Conservation (phyloP, 2,888 invertebrate genomes). For the Trachelus stipa region DNA sequence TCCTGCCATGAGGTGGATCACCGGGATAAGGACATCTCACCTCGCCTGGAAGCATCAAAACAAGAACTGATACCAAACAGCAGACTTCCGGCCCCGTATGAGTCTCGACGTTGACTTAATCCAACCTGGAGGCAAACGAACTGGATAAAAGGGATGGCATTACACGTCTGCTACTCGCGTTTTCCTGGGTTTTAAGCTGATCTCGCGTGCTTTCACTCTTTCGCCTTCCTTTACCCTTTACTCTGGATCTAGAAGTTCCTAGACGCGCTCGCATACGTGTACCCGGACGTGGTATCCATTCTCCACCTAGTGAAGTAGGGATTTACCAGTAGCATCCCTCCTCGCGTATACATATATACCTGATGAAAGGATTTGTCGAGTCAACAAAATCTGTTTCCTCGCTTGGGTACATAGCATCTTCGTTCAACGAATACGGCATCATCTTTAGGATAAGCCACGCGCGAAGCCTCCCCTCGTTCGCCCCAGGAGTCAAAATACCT, state of each 20-base stretch:
- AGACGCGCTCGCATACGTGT: neutral
- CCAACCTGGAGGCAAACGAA: neutral
- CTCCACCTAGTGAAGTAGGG: neutral
- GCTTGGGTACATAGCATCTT: neutral
- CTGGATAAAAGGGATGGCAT: neutral
- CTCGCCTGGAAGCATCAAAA: slow-evolving; percentile 70
- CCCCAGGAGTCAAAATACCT: neutral
- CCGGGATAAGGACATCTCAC: slow-evolving; percentile 79
- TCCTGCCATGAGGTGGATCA: slow-evolving; percentile 77
- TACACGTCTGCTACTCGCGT: neutral
- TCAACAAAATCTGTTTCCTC: neutral
- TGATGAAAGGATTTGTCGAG: neutral
- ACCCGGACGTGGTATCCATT: neutral
- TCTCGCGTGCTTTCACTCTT: neutral
- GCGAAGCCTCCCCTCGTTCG: neutral
- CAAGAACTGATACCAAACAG: neutral
- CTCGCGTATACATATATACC: neutral
- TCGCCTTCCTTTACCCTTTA: neutral
- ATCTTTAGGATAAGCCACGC: neutral
- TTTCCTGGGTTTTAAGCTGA: neutral
- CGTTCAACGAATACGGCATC: neutral
- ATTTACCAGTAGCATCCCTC: neutral
- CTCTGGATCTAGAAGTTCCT: neutral
- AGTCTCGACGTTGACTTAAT: neutral
- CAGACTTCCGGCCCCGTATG: neutral